Percentiles rank a stretch among this genome's conserved stretches.
Evolutionary conservation across 2,888 invertebrate species (phyloP).

Genomic region (Corythucha ciliata): DNA sequence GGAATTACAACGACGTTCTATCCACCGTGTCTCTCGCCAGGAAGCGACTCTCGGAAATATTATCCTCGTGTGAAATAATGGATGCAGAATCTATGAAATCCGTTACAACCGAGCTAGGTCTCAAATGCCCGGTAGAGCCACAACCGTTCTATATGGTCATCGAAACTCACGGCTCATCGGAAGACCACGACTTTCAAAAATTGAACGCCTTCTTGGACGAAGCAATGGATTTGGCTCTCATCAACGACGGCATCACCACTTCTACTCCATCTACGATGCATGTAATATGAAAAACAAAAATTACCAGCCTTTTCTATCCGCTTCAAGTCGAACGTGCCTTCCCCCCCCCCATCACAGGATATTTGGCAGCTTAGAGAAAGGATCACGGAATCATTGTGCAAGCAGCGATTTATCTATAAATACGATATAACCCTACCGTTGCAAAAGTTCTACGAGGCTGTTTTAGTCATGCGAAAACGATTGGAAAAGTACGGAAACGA

Average conservation of each 20-base stretch:
- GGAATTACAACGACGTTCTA: slow-evolving; percentile 68
- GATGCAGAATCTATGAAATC: slow-evolving; percentile 64
- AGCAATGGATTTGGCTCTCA: slow-evolving; percentile 59
- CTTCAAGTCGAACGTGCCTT: background rate
- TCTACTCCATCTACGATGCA: slow-evolving; percentile 69
- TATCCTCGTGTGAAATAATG: slow-evolving; percentile 94
- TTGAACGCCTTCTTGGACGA: slow-evolving; percentile 63
- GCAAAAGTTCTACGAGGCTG: slow-evolving; percentile 71
- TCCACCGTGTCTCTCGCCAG: slow-evolving; percentile 66
- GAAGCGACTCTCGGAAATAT: slow-evolving; percentile 68
- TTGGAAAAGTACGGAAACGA: slow-evolving; percentile 52
- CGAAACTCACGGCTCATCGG: slow-evolving; percentile 81
- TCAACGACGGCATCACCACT: slow-evolving; percentile 74
- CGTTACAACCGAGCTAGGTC: slow-evolving; percentile 41
- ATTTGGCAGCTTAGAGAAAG: slow-evolving; percentile 84
- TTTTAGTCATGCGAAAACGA: slow-evolving; percentile 57
- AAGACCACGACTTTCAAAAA: slow-evolving; percentile 79
- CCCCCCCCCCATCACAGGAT: too few relatives aligned
- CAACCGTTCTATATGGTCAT: slow-evolving; percentile 74
- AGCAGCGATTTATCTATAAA: slow-evolving; percentile 84
- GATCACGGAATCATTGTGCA: slow-evolving; percentile 63
- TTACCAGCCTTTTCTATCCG: background rate
- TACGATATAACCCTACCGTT: slow-evolving; percentile 91
- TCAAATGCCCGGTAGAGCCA: slow-evolving; percentile 38
- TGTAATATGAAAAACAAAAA: slow-evolving; percentile 4